phyloP scores from a whole-genome alignment of 2,888 invertebrate genomes.

The Xylocampa areola region DNA sequence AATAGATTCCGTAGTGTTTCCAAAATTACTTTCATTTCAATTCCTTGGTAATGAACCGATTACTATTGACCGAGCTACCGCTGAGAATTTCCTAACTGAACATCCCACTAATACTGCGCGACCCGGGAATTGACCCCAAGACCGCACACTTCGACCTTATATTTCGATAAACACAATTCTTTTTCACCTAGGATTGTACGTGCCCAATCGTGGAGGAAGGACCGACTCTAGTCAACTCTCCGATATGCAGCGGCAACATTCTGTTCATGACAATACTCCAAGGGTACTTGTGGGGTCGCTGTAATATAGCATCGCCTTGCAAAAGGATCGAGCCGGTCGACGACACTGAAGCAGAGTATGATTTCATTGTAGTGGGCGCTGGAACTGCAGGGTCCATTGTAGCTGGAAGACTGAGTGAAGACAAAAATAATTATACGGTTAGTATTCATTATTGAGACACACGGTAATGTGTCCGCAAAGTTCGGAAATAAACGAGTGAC shows the following conservation, averaged over 20 bases:
- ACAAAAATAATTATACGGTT: constrained; percentile 55
- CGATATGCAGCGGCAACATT: constrained; percentile 86
- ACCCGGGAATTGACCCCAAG: too few species aligned
- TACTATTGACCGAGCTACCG: too few species aligned
- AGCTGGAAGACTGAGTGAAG: constrained; percentile 90
- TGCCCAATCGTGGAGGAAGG: constrained; percentile 86
- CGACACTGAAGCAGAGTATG: constrained; percentile 82
- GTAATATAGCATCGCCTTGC: constrained; percentile 88
- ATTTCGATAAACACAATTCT: too few species aligned
- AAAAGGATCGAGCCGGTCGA: constrained; percentile 82
- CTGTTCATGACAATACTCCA: constrained; percentile 91
- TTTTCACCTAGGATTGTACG: constrained; percentile 73
- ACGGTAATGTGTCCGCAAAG: too few species aligned
- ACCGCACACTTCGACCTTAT: too few species aligned
- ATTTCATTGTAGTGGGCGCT: constrained; percentile 91
- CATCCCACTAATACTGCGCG: too few species aligned
- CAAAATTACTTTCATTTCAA: too few species aligned
- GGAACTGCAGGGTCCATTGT: constrained; percentile 91
- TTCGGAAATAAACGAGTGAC: too few species aligned
- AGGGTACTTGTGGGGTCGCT: constrained; percentile 87
- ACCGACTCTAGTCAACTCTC: constrained; percentile 85
- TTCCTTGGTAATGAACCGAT: too few species aligned
- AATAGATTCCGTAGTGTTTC: too few species aligned
- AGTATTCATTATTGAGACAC: constrained; percentile 3
- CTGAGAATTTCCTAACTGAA: too few species aligned